phyloP scores from a whole-genome alignment of 2,888 invertebrate species.

The Napeogenes inachia region DNA sequence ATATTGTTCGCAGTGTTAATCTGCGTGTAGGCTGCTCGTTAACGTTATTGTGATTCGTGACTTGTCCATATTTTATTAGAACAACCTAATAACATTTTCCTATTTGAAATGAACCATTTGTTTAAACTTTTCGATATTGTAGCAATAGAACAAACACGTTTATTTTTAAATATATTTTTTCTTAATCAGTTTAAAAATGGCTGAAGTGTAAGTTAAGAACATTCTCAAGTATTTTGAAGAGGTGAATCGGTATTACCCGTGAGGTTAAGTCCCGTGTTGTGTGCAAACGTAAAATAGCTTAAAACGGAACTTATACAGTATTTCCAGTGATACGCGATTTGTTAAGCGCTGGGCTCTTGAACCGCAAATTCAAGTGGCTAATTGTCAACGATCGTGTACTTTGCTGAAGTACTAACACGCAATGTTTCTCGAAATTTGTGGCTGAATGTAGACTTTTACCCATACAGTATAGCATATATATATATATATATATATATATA shows the following conservation, averaged over 20 bases:
- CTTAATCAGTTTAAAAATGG: too few species aligned
- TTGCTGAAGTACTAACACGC: neutral
- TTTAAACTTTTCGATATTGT: slow-evolving; percentile 16
- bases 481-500: too few species aligned
- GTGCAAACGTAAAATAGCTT: too few species aligned
- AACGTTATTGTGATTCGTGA: slow-evolving; percentile 50
- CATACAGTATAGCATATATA: too few species aligned
- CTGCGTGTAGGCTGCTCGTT: slow-evolving; percentile 60
- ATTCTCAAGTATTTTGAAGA: too few species aligned
- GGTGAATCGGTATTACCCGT: too few species aligned
- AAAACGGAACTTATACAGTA: slow-evolving; percentile 14
- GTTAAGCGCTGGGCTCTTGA: slow-evolving; percentile 28
- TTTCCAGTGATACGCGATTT: slow-evolving; percentile 20
- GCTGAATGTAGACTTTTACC: too few species aligned
- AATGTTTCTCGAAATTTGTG: neutral
- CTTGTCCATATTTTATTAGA: slow-evolving; percentile 52
- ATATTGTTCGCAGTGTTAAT: slow-evolving; percentile 50
- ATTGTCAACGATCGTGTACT: slow-evolving; percentile 31
- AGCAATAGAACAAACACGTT: too few species aligned
- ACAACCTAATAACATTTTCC: slow-evolving; percentile 54
- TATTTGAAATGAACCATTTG: slow-evolving; percentile 15
- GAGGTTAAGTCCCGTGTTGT: too few species aligned
- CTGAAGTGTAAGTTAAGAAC: too few species aligned
- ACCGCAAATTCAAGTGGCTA: slow-evolving; percentile 45
- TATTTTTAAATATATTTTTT: too few species aligned